Conservation (phyloP, 1,140 invertebrate species). For the Apis florea region DNA sequence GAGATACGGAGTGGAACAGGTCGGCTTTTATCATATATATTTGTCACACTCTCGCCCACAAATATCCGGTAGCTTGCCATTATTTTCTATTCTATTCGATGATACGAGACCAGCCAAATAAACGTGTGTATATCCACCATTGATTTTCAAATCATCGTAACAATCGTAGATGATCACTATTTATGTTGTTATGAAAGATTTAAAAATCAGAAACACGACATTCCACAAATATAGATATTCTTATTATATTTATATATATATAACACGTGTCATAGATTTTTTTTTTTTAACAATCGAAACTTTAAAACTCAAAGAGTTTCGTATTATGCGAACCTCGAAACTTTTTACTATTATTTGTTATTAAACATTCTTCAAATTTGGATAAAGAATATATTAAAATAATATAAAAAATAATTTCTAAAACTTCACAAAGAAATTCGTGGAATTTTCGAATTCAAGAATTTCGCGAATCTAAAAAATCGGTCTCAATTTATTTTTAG, state of each 20-base stretch:
- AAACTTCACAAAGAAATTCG: too few species aligned
- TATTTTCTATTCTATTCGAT: constrained; percentile 58
- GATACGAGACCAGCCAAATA: constrained; percentile 43
- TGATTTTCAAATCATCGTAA: constrained; percentile 7
- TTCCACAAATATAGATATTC: too few species aligned
- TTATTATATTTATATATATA: too few species aligned
- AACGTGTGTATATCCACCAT: constrained; percentile 33
- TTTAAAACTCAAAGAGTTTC: too few species aligned
- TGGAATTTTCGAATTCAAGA: too few species aligned
- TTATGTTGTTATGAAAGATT: not conserved
- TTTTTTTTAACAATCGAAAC: too few species aligned
- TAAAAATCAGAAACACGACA: not conserved
- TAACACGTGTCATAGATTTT: not conserved
- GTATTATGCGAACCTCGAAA: not conserved
- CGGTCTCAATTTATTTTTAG: too few species aligned
- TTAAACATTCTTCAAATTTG: not conserved
- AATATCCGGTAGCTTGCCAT: constrained; percentile 63
- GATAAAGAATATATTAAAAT: too few species aligned
- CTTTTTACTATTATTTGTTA: not conserved
- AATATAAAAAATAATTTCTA: too few species aligned
- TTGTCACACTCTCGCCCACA: constrained; percentile 59
- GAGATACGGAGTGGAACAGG: constrained; percentile 56
- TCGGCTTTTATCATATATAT: constrained; percentile 62
- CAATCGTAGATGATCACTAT: not conserved
- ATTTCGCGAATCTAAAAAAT: too few species aligned